These are phyloP conservation scores for Drosophila sproati DNA, from an alignment of 1,140 invertebrate species.

Conservation along the genomic window DNA sequence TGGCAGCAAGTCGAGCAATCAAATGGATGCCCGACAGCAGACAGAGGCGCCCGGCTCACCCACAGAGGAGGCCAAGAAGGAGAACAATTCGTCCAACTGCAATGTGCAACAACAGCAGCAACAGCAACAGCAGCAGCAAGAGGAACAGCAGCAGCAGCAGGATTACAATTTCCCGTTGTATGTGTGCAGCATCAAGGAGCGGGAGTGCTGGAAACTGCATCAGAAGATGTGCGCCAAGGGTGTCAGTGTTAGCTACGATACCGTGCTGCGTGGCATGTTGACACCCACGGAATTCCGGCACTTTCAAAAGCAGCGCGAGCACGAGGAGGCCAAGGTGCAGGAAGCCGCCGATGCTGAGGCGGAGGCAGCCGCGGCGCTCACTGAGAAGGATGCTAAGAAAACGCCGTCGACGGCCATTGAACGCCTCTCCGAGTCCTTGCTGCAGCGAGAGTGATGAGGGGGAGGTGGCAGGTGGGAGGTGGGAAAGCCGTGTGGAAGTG, in stretches of 20 bases:
- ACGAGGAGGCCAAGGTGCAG: slow-evolving; percentile 70
- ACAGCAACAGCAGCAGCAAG: slow-evolving; percentile 31
- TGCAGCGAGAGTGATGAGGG: slow-evolving; percentile 62
- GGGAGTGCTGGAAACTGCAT: slow-evolving; percentile 89
- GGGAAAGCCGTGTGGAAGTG: not conserved
- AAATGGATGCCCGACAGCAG: slow-evolving; percentile 40
- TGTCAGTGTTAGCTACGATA: slow-evolving; percentile 89
- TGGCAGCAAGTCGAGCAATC: slow-evolving; percentile 17
- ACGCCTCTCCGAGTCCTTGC: slow-evolving; percentile 69
- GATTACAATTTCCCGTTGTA: slow-evolving; percentile 74
- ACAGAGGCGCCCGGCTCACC: not conserved
- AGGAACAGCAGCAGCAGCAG: slow-evolving; percentile 32
- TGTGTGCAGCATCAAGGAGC: slow-evolving; percentile 86
- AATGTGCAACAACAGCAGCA: slow-evolving; percentile 43
- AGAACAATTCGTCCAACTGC: slow-evolving; percentile 70
- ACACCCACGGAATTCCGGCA: slow-evolving; percentile 89
- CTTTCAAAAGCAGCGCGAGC: slow-evolving; percentile 85
- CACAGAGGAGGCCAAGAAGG: slow-evolving; percentile 70
- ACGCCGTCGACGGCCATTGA: slow-evolving; percentile 66
- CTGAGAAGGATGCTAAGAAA: slow-evolving; percentile 59
- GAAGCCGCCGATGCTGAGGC: slow-evolving; percentile 67
- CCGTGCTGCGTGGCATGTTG: slow-evolving; percentile 89
- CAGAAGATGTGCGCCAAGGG: slow-evolving; percentile 89
- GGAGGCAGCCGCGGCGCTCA: slow-evolving; percentile 39
- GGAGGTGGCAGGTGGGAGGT: not conserved